Percentiles rank a stretch among this genome's conserved stretches.
phyloP scores from a whole-genome alignment of 2,113 vertebrate species.

The Pollimyrus isidori region DNA sequence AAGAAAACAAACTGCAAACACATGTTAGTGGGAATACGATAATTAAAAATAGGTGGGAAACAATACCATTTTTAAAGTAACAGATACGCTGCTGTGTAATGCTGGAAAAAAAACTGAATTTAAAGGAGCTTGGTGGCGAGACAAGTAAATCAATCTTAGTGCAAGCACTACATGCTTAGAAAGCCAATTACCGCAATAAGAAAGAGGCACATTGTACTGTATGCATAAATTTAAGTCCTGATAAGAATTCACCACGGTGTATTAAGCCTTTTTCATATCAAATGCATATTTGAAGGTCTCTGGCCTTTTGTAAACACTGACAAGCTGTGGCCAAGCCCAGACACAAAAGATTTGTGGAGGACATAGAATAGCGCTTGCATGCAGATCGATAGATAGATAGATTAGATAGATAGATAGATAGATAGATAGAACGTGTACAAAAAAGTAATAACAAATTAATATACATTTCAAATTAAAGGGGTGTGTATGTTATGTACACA shows the following conservation, averaged over 20 bases:
- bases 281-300: not conserved
- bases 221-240: not conserved
- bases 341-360: not conserved
- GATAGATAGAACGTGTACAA: not conserved
- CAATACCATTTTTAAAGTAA: slow-evolving; percentile 2
- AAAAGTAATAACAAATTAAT: not conserved
- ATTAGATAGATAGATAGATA: not conserved
- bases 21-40: not conserved
- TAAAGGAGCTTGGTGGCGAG: slow-evolving; percentile 8
- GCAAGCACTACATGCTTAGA: slow-evolving; percentile 11
- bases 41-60: not conserved
- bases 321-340: not conserved
- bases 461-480: not conserved
- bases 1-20: not conserved
- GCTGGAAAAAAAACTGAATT: slow-evolving; percentile 10
- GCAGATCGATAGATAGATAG: not conserved
- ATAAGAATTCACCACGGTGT: not conserved
- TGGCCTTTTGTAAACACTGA: not conserved
- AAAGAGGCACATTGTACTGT: not conserved
- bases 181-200: slow-evolving; percentile 8
- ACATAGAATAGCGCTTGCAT: not conserved
- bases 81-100: not conserved
- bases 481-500: not conserved
- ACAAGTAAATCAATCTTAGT: slow-evolving; percentile 20
- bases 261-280: slow-evolving; percentile 3